Conservation (phyloP, 2,888 invertebrate genomes). For the Thyatira batis region DNA sequence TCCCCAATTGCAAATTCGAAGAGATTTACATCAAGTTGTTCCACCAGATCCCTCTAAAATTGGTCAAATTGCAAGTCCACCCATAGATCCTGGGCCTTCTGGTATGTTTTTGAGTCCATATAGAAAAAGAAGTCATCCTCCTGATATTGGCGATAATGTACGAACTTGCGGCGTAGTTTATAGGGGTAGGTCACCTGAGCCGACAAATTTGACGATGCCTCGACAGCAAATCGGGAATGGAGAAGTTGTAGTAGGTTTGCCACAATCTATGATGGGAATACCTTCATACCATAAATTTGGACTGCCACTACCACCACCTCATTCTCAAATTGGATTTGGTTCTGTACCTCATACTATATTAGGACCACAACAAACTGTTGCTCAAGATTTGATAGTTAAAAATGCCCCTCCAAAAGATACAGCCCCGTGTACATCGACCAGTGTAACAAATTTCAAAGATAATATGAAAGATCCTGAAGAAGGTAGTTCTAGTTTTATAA, state of each 20-base stretch:
- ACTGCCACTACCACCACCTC: conserved; percentile 72
- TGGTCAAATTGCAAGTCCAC: conserved; percentile 65
- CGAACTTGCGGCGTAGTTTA: conserved; percentile 69
- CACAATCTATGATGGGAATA: conserved; percentile 70
- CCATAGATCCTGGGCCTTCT: conserved; percentile 73
- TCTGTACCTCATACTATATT: conserved; percentile 63
- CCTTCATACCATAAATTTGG: conserved; percentile 77
- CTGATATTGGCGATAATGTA: conserved; percentile 72
- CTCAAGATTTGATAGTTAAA: conserved; percentile 79
- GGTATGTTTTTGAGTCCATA: conserved; percentile 77
- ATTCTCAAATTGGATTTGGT: conserved; percentile 70
- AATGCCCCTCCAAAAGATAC: conserved; percentile 78
- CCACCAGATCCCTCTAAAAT: conserved; percentile 68
- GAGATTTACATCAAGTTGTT: conserved; percentile 86
- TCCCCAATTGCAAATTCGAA: conserved; percentile 88
- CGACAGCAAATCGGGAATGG: conserved; percentile 56
- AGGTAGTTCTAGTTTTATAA: conserved; percentile 63
- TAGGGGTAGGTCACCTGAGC: conserved; percentile 74
- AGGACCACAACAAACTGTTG: conserved; percentile 77
- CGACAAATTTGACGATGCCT: conserved; percentile 76
- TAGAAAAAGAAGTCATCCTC: conserved; percentile 82
- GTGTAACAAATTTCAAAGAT: conserved; percentile 64
- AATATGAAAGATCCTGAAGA: conserved; percentile 55
- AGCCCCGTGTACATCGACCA: conserved; percentile 63
- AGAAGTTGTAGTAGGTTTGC: conserved; percentile 66